Base-by-base conservation (phyloP, 2,888 invertebrate genomes). In the Oscheius sp. region DNA sequence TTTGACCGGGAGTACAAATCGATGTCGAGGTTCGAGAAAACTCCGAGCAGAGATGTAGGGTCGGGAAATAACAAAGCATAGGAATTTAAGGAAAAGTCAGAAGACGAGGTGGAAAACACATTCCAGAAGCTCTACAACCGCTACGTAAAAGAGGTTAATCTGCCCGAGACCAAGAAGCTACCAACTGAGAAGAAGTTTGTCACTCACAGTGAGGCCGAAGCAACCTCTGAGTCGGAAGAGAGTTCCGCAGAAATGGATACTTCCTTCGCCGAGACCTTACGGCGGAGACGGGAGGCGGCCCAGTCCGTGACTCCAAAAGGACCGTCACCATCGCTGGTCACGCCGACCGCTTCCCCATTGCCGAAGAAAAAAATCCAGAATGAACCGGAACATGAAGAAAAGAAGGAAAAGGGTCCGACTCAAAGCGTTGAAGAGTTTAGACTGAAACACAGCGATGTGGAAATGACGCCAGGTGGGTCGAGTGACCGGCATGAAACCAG, bases 21-120 rank as follows among this genome's bases (percentile, higher is more conserved):
- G 21, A 42, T 70, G 42, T 47, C 48, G 2, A 1, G 70, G 33
- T 70, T 70, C n/a, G 70, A 70, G 13, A 70, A 70, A 58, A 70
- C 70, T 7, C 21, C 70, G 11, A 48, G 37, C 37, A 42, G 11
- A n/a, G 70, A 70, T 32, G 70, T 48, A 9, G 29, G 29, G 47
- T 35, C 2, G 29, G 11, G 1, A 2, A 3, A 5, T 3, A 33
- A n/a, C 10, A 71, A 2, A 48, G 57, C 2, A 37, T 70, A 9
- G 21, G 21, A 4, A 13, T 10, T 35, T 57, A 29, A 73, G 55
- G 63, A 73, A n/a, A 65, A 73, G 50, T 51, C 63, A 21, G 78
- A 74, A 2, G 81, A 81, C 58, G 80, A 80, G 11, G 77, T 83
- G 3, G 83, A 83, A 55, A 63, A 59, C n/a, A 81, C 80, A 2